Conservation (phyloP, 2,797 vertebrate species). For the Rachycentron canadum region DNA sequence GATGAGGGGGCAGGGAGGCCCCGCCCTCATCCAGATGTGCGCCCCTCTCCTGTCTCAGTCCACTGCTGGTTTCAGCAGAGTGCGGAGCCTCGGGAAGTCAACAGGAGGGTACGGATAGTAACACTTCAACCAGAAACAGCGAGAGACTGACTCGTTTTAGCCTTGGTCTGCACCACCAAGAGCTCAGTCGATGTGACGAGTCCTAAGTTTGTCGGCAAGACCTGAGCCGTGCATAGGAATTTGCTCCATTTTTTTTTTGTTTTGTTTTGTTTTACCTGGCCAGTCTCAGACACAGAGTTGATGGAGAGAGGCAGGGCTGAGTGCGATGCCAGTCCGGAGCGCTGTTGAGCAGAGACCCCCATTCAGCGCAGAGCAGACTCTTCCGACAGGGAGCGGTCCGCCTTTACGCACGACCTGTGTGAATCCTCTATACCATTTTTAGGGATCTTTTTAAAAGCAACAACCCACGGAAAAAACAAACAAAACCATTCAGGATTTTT, state of each 20-base stretch:
- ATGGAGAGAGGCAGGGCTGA: conserved; percentile 63
- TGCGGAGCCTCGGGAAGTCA: conserved; percentile 64
- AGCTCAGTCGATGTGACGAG: not conserved
- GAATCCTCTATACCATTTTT: conserved; percentile 12
- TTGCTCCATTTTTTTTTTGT: not conserved
- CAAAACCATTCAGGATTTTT: conserved; percentile 24
- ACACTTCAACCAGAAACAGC: conserved; percentile 15
- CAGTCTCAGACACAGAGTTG: conserved; percentile 48
- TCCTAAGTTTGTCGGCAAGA: conserved; percentile 24
- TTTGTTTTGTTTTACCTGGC: conserved; percentile 53
- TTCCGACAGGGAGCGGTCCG: conserved; percentile 67
- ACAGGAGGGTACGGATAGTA: conserved; percentile 47
- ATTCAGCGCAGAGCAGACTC: conserved; percentile 34
- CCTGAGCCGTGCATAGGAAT: conserved; percentile 27
- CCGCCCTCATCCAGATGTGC: conserved; percentile 81
- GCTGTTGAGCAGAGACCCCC: conserved; percentile 52
- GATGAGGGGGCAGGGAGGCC: conserved; percentile 42
- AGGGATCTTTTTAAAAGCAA: conserved; percentile 22
- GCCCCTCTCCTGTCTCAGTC: conserved; percentile 48
- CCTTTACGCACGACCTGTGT: conserved; percentile 39
- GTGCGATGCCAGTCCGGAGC: conserved; percentile 51
- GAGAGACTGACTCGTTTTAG: not conserved
- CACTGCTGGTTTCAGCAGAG: conserved; percentile 61
- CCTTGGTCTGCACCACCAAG: not conserved
- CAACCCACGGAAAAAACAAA: conserved; percentile 1